Evolutionary conservation across 2,797 vertebrate genomes (phyloP), one percentile per base, ranked within the genome.

Genomic region (Falco berigora): DNA sequence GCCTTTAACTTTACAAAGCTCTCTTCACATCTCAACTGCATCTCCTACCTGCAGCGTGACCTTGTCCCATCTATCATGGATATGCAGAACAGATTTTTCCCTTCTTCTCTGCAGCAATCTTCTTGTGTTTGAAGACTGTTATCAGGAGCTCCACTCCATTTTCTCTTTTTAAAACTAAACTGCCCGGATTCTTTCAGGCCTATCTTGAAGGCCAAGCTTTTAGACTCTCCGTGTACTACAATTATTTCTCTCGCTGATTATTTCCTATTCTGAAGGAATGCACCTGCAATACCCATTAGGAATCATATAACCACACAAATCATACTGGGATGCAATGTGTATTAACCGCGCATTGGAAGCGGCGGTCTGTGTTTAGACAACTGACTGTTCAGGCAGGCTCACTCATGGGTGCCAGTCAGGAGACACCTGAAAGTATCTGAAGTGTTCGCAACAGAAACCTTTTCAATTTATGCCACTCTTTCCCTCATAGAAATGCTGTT

Each of bases 221-320:
- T 1, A 69, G 12, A 67, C 76, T 20, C 50, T 73, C 83, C 40
- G 9, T 1, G 46, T 28, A 42, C 24, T 75, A 42, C 4, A 2
- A 0, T 0, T 12, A 40, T 32, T 86, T 75, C 72, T 80, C 13
- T 1, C 73, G 38, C 15, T 0, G 0, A 73, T 82, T 86, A 74
- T 64, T 74, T 83, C 84, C 56, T 40, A 6, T 72, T 80, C 90
- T 47, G 67, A 95, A 86, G 71, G 34, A 63, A 21, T 85, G 69
- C 19, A 74, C 61, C 42, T 71, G 72, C 56, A 68, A 50, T n/a
- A 89, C 23, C 68, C 46, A 50, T 68, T 42, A 69, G 27, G 62
- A 91, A 77, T 68, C n/a, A 66, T 0, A 52, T 14, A 79, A 75
- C 36, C 17, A 22, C 8, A 80, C 12, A 24, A 77, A 52, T 64